Evolutionary conservation across 2,113 vertebrate genomes (phyloP).

Genomic region (Sylvietta virens): DNA sequence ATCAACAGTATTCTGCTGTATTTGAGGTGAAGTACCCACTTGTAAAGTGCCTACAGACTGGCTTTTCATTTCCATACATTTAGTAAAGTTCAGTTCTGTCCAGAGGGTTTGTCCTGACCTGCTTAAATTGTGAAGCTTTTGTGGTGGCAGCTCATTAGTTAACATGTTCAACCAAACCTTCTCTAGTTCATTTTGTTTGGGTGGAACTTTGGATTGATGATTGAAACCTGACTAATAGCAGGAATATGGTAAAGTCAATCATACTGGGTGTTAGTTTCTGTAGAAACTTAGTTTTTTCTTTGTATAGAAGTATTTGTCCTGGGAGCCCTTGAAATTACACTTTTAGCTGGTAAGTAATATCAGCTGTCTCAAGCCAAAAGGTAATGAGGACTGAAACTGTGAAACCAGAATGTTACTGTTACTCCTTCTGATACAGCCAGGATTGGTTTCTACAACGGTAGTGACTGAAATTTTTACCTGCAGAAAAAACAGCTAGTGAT

Average conservation of each 20-base stretch:
- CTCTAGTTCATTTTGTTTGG: neutral
- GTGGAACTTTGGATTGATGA: neutral
- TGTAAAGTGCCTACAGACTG: slow-evolving; percentile 5
- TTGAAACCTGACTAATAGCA: neutral
- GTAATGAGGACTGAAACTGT: neutral
- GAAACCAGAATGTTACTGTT: neutral
- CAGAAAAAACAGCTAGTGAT: neutral
- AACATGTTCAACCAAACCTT: neutral
- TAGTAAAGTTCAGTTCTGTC: neutral
- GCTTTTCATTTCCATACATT: neutral
- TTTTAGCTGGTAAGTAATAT: slow-evolving; percentile 42
- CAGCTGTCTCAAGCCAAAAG: neutral
- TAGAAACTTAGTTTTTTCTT: neutral
- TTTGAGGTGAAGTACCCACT: neutral
- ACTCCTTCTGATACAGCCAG: neutral
- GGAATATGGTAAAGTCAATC: neutral
- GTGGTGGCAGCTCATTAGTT: neutral
- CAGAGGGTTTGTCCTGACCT: neutral
- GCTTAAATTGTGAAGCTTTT: neutral
- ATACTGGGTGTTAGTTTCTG: neutral
- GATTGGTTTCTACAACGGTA: neutral
- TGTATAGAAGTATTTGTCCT: neutral
- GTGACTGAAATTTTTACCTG: neutral
- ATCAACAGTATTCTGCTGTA: neutral
- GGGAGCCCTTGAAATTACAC: neutral